Evolutionary conservation across 2,888 invertebrate species (phyloP).

Genomic region (Ophonus ardosiacus): DNA sequence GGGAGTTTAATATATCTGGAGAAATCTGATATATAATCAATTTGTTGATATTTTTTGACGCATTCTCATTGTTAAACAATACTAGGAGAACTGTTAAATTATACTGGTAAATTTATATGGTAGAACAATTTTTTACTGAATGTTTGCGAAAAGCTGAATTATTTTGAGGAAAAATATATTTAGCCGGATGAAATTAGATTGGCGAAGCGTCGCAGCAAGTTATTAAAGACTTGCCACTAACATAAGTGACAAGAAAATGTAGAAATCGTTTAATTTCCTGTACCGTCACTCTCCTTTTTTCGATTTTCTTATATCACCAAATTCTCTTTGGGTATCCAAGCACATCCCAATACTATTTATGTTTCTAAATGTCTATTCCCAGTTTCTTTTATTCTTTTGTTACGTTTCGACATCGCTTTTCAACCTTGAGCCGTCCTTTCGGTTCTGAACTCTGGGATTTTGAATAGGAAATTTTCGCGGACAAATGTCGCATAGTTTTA

Average conservation of each 20-base stretch:
- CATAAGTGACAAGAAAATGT: constrained; percentile 12
- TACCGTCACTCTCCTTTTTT: neutral
- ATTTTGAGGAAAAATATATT: neutral
- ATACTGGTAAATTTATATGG: too few species aligned
- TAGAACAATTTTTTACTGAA: neutral
- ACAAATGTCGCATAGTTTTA: constrained; percentile 37
- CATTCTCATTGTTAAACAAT: too few species aligned
- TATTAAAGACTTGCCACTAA: constrained; percentile 13
- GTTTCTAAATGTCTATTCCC: neutral
- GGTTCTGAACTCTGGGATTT: constrained; percentile 4
- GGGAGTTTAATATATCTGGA: too few species aligned
- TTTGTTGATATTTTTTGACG: too few species aligned
- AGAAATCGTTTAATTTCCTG: constrained; percentile 20
- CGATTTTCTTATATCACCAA: neutral
- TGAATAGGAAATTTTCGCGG: constrained; percentile 40
- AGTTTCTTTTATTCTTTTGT: constrained; percentile 11
- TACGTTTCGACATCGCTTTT: neutral
- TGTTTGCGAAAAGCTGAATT: neutral
- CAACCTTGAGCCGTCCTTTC: constrained; percentile 25
- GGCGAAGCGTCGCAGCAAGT: neutral
- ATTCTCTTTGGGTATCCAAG: neutral
- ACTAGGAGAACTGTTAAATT: too few species aligned
- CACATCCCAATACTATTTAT: neutral
- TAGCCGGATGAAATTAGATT: neutral
- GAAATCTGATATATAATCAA: too few species aligned